Percentiles rank a stretch among this genome's conserved stretches.
phyloP scores from a whole-genome alignment of 53 echinoderm and acorn worm species.

The Mesocentrotus franciscanus region DNA sequence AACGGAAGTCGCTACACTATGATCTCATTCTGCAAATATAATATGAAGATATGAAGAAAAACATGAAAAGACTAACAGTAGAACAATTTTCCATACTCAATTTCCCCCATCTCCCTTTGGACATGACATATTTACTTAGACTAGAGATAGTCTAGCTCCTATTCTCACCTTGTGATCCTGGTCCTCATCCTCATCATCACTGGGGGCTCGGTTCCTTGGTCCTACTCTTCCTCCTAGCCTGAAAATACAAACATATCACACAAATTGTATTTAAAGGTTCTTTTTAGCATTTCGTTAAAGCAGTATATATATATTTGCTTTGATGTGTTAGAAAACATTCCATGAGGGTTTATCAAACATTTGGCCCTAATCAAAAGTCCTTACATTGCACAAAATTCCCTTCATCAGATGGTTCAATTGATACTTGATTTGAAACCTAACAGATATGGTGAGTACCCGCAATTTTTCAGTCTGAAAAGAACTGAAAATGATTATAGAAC shows the following conservation, averaged over 20 bases:
- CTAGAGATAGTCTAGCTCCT: background rate
- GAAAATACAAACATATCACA: background rate
- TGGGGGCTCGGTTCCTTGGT: conserved; percentile 73
- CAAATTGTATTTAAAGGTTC: background rate
- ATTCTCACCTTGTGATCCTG: conserved; percentile 71
- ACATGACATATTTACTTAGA: background rate
- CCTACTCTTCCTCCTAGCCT: conserved; percentile 90
- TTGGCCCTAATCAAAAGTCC: background rate
- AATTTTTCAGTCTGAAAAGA: background rate
- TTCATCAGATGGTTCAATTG: background rate
- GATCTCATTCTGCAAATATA: too few relatives aligned
- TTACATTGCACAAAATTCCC: background rate
- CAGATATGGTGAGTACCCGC: background rate
- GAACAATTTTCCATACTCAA: too few relatives aligned
- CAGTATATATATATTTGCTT: background rate
- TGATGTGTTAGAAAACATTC: background rate
- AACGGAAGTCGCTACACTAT: too few relatives aligned
- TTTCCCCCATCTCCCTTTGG: background rate
- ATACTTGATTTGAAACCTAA: background rate
- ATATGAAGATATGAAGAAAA: background rate
- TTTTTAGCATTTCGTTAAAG: too few relatives aligned
- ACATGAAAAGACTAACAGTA: background rate
- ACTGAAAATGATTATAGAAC: background rate
- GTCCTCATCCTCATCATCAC: conserved; percentile 86
- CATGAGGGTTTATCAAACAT: background rate